phyloP scores from a whole-genome alignment of 35 echinoderm and acorn worm genomes.

The Acanthaster planci region DNA sequence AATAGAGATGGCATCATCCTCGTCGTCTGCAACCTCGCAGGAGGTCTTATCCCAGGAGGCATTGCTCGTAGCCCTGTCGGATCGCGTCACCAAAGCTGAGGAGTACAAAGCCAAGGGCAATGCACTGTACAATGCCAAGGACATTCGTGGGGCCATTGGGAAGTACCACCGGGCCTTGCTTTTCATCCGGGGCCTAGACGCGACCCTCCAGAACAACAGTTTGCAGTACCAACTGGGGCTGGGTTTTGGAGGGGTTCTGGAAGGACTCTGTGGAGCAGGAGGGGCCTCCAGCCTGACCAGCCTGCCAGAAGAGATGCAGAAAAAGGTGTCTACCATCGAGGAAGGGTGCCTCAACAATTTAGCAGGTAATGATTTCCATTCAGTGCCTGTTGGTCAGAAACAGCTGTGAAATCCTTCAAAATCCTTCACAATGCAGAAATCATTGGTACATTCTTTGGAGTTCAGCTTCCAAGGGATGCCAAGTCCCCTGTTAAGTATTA shows the following conservation, averaged over 20 bases:
- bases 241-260: not conserved
- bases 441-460: too few species aligned
- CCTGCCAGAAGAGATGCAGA: slow-evolving; percentile 49
- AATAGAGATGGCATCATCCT: not conserved
- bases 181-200: slow-evolving; percentile 61
- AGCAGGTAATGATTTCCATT: slow-evolving; percentile 58
- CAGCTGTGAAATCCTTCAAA: too few species aligned
- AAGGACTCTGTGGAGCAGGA: not conserved
- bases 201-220: not conserved
- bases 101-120: slow-evolving; percentile 73
- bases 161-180: slow-evolving; percentile 84
- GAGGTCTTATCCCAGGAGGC: not conserved
- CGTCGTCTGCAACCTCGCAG: not conserved
- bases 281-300: not conserved
- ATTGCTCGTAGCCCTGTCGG: not conserved
- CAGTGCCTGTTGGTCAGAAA: not conserved
- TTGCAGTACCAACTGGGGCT: slow-evolving; percentile 40
- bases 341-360: slow-evolving; percentile 79
- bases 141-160: slow-evolving; percentile 75
- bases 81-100: slow-evolving; percentile 59
- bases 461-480: too few species aligned
- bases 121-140: slow-evolving; percentile 60
- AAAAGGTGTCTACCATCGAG: slow-evolving; percentile 46
- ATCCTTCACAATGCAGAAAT: too few species aligned
- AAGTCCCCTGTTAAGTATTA: too few species aligned